Conservation (phyloP, 2,797 vertebrate genomes). For the Merluccius polli region DNA sequence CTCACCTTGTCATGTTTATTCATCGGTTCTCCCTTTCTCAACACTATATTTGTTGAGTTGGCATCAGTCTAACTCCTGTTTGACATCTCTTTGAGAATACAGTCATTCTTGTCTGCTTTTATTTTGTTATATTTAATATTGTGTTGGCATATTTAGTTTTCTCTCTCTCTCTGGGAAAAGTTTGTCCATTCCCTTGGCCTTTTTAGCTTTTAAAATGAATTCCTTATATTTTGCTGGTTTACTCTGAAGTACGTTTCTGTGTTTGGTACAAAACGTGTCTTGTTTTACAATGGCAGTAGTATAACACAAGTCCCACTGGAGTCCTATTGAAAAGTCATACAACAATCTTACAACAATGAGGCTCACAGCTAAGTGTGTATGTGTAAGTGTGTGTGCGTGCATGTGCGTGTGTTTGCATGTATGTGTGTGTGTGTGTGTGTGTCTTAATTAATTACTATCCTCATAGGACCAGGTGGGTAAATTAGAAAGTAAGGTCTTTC, state of each 20-base stretch:
- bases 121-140: conserved; percentile 1
- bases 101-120: conserved; percentile 10
- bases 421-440: conserved; percentile 4
- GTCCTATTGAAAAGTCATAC: neutral
- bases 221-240: conserved; percentile 8
- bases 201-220: conserved; percentile 11
- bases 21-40: neutral
- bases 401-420: neutral
- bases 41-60: neutral
- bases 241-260: neutral
- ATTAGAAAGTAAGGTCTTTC: neutral
- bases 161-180: neutral
- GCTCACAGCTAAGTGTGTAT: neutral
- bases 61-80: neutral
- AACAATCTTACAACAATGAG: neutral
- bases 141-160: neutral
- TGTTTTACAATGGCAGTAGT: neutral
- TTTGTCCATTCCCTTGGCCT: conserved; percentile 12
- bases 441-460: neutral
- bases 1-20: neutral
- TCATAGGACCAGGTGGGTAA: neutral
- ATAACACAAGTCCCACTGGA: neutral
- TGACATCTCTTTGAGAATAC: conserved; percentile 6
- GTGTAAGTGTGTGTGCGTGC: neutral
- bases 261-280: neutral